Evolutionary conservation across 2,113 vertebrate genomes (phyloP).

Genomic region (Ameiurus melas): DNA sequence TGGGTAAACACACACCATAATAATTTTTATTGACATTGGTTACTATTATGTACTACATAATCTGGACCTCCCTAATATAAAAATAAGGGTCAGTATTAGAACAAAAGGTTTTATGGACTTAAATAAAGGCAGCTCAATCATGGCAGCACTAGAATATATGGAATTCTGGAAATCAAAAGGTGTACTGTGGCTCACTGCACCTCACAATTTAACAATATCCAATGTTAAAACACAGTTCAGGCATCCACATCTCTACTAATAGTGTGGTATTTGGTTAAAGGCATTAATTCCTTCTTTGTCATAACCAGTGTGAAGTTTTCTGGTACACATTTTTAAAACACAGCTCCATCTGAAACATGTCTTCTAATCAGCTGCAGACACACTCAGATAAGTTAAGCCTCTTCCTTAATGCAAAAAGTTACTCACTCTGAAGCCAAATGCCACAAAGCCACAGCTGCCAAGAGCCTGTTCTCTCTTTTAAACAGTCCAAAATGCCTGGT

Average conservation of each 20-base stretch:
- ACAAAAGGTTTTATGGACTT: background rate
- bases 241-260: background rate
- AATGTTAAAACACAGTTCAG: background rate
- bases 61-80: conserved; percentile 33
- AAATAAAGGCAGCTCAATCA: background rate
- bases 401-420: conserved; percentile 23
- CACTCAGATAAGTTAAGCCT: conserved; percentile 40
- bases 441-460: conserved; percentile 41
- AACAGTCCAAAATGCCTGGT: conserved; percentile 51
- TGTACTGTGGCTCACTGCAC: background rate
- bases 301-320: background rate
- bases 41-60: conserved; percentile 47
- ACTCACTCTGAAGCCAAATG: conserved; percentile 37
- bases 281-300: conserved; percentile 7
- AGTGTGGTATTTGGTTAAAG: background rate
- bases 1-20: conserved; percentile 43
- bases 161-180: background rate
- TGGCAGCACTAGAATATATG: background rate
- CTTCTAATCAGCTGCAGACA: conserved; percentile 52
- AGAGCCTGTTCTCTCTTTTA: conserved; percentile 46
- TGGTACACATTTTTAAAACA: background rate
- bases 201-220: background rate
- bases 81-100: background rate
- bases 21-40: conserved; percentile 25
- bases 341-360: conserved; percentile 34